Base-by-base conservation (phyloP, 2,888 invertebrate species). In the Idaea dimidiata region DNA sequence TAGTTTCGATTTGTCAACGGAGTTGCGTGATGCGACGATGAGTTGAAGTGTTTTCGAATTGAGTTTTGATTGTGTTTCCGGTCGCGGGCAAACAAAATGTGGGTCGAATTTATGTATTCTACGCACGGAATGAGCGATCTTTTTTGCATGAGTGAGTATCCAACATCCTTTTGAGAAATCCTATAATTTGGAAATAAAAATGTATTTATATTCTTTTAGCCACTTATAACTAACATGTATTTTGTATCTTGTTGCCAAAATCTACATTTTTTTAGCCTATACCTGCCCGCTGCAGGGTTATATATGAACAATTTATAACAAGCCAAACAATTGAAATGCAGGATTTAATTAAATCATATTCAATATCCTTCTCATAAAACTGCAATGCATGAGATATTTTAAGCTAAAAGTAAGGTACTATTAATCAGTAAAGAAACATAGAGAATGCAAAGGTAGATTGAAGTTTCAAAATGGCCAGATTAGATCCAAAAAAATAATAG, bases 1-100 rank as follows among this genome's bases (percentile, higher is more conserved):
- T 78, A 78, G 79, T 78, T 80, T 68, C 73, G 70, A 74, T 79
- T 74, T 75, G 77, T 72, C 68, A 69, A 70, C 62, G 67, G 66
- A 72, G 77, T 82, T 82, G 80, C 82, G 84, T 76, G 85, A 82
- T 82, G 76, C 75, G 76, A 72, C 79, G 81, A 84, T 82, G 82
- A 82, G 84, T 80, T 80, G 75, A 83, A 87, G 84, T 86, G 87
- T 86, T 85, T 82, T 82, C 79, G 79, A 83, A 86, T 86, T 80
- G 86, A 84, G 87, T 87, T 88, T 84, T 86, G 88, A 88, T 88
- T 88, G 85, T 86, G 82, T 86, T 86, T 78, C 79, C 81, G 71
- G 72, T 77, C 77, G 76, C 79, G 73, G 77, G 76, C 78, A 79
- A 80, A 80, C 81, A 76, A 74, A 83, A 84, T 81, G 76, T 82